Evolutionary conservation across 2,113 vertebrate genomes (phyloP).

Genomic region (Notechis scutatus): DNA sequence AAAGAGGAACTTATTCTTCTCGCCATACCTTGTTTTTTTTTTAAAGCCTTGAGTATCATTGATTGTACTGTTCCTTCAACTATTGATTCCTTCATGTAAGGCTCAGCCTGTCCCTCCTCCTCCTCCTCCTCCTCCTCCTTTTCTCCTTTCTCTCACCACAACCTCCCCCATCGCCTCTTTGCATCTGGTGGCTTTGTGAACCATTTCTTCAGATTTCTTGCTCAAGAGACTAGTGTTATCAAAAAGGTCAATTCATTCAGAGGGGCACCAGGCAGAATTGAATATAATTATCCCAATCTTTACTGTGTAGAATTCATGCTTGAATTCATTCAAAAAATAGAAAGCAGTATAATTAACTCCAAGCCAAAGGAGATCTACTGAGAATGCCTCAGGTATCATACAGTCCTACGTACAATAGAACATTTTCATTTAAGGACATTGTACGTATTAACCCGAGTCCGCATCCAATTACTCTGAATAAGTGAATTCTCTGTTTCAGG

Average conservation of each 20-base stretch:
- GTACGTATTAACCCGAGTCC: conserved; percentile 99
- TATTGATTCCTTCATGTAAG: conserved; percentile 54
- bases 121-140: background rate
- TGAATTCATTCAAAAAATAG: conserved; percentile 96
- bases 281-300: conserved; percentile 99
- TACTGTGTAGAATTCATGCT: conserved; percentile 97
- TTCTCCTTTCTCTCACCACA: conserved; percentile 38
- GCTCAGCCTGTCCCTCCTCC: conserved; percentile 53
- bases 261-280: conserved; percentile 89
- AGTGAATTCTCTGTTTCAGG: conserved; percentile 97
- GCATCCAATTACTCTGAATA: conserved; percentile 99
- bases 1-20: conserved; percentile 54
- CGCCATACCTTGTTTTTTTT: background rate
- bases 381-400: conserved; percentile 97
- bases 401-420: conserved; percentile 96
- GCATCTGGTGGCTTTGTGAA: conserved; percentile 84
- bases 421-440: conserved; percentile 99
- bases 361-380: conserved; percentile 89
- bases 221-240: conserved; percentile 93
- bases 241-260: conserved; percentile 98
- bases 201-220: conserved; percentile 91
- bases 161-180: conserved; percentile 54
- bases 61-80: conserved; percentile 58
- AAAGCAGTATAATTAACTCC: conserved; percentile 90
- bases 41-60: conserved; percentile 54